These are phyloP conservation scores for Neelides folsomi DNA, from an alignment of 2,888 invertebrate genomes.

Conservation along the genomic window DNA sequence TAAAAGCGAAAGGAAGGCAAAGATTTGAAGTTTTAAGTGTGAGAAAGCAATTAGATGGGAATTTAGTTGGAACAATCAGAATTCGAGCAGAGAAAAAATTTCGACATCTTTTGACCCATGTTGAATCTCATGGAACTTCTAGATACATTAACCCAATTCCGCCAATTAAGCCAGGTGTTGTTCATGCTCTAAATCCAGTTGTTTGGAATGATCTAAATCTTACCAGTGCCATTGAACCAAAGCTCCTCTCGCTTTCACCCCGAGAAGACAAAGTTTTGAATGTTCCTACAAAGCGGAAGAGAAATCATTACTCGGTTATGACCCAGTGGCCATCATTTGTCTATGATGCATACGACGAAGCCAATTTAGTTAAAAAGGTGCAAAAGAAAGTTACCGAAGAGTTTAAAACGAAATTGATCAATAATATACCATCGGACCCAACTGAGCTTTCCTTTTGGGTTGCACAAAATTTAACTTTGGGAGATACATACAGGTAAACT, in stretches of 20 bases:
- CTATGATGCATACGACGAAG: slow-evolving; percentile 50
- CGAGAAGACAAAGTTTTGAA: background rate
- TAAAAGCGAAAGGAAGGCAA: slow-evolving; percentile 63
- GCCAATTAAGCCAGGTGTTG: background rate
- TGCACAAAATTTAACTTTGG: slow-evolving; percentile 58
- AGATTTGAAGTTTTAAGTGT: slow-evolving; percentile 51
- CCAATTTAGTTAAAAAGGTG: slow-evolving; percentile 36
- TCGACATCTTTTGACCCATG: slow-evolving; percentile 44
- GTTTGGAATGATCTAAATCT: background rate
- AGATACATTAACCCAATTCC: slow-evolving; percentile 5
- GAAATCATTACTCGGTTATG: slow-evolving; percentile 37
- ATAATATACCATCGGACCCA: slow-evolving; percentile 23
- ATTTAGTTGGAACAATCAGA: slow-evolving; percentile 46
- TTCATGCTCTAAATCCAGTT: background rate
- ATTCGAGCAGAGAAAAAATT: slow-evolving; percentile 55
- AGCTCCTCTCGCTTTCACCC: background rate
- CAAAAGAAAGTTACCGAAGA: slow-evolving; percentile 12
- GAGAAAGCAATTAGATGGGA: slow-evolving; percentile 40
- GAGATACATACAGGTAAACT: slow-evolving; percentile 40
- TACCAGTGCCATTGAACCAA: background rate
- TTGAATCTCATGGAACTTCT: slow-evolving; percentile 27
- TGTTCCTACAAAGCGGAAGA: too few relatives aligned
- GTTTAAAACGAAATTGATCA: background rate
- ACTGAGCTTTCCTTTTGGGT: slow-evolving; percentile 64
- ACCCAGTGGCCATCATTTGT: slow-evolving; percentile 56